Percentiles rank a stretch among this genome's conserved stretches.
These are phyloP conservation scores for Drosophila lacteicornis DNA, from an alignment of 1,140 invertebrate species.

Conservation along the genomic window DNA sequence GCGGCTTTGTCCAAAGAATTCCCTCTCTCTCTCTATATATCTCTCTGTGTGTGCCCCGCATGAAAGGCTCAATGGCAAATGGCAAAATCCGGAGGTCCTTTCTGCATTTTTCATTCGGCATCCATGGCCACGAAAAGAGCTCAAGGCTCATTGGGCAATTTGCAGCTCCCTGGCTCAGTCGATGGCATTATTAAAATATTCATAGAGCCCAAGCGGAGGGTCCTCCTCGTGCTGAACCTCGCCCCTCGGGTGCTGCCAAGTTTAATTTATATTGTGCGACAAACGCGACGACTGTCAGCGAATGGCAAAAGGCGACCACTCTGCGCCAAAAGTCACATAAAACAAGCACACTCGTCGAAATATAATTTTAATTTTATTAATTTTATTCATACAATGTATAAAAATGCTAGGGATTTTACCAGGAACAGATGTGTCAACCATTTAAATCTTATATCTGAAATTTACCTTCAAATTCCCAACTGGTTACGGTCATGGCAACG, in stretches of 20 bases:
- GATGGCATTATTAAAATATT: slow-evolving; percentile 76
- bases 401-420: neutral
- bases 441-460: neutral
- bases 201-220: slow-evolving; percentile 48
- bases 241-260: slow-evolving; percentile 40
- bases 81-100: slow-evolving; percentile 33
- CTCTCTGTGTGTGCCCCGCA: neutral
- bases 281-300: slow-evolving; percentile 63
- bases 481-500: neutral
- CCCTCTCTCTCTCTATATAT: neutral
- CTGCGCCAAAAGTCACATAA: slow-evolving; percentile 63
- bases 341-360: slow-evolving; percentile 13
- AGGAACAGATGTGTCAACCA: neutral
- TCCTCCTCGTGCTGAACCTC: neutral
- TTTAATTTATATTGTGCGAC: slow-evolving; percentile 80
- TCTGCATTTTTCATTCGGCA: slow-evolving; percentile 49
- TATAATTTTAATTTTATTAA: neutral
- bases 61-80: slow-evolving; percentile 35
- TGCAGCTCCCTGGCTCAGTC: slow-evolving; percentile 42
- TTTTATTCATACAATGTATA: neutral
- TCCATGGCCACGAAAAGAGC: slow-evolving; percentile 51
- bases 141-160: slow-evolving; percentile 71
- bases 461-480: neutral
- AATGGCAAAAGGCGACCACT: slow-evolving; percentile 48
- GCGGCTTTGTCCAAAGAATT: slow-evolving; percentile 33